These are phyloP conservation scores for Pitangus sulphuratus DNA, from an alignment of 2,797 vertebrate species.

Conservation along the genomic window DNA sequence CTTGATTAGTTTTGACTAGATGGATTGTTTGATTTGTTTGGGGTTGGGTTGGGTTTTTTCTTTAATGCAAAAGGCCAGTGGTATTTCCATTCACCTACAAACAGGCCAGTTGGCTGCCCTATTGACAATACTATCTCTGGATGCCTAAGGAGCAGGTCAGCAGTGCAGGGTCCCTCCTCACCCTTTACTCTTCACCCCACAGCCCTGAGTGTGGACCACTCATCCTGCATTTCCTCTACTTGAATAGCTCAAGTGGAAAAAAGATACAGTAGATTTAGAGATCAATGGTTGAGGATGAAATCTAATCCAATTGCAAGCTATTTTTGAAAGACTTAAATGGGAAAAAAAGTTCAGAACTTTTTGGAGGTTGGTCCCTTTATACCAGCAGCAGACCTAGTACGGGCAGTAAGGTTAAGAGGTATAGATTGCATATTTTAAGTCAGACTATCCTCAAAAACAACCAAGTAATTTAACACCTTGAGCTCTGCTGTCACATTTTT, in stretches of 20 bases:
- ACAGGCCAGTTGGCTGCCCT: not conserved
- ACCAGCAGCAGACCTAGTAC: not conserved
- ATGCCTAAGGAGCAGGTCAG: not conserved
- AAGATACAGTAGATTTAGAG: not conserved
- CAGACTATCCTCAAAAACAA: not conserved
- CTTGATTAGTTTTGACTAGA: too few relatives aligned
- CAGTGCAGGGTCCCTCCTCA: not conserved
- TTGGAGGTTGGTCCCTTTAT: not conserved
- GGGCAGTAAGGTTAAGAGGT: not conserved
- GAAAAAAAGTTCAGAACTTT: not conserved
- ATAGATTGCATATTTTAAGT: not conserved
- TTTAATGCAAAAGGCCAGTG: not conserved
- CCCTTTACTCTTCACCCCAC: not conserved
- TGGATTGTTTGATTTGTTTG: not conserved
- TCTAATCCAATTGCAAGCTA: not conserved
- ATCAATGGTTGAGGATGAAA: not conserved
- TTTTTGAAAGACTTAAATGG: not conserved
- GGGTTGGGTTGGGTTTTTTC: not conserved
- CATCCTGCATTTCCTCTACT: not conserved
- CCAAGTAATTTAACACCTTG: not conserved
- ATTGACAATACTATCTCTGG: not conserved
- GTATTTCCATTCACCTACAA: not conserved
- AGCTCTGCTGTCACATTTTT: constrained; percentile 7
- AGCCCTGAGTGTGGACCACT: not conserved
- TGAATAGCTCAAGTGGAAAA: not conserved